phyloP scores from a whole-genome alignment of 2,888 invertebrate genomes.

The Alentia gelatinosa region DNA sequence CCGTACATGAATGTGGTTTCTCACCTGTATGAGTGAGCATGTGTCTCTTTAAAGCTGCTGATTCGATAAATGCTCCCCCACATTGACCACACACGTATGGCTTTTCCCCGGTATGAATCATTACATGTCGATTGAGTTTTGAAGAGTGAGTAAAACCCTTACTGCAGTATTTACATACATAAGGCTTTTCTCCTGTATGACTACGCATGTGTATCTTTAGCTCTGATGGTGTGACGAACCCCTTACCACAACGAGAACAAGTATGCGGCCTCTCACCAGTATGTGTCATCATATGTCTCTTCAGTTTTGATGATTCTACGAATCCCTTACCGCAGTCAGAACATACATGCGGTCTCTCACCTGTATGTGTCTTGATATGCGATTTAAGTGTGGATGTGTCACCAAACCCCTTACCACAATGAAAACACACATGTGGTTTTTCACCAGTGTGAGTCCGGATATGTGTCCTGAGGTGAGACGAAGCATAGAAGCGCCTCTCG shows the following conservation, averaged over 20 bases:
- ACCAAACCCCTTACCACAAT: not conserved
- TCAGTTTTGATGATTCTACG: not conserved
- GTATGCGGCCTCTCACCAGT: not conserved
- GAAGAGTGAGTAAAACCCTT: not conserved
- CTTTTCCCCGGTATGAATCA: not conserved
- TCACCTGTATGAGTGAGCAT: not conserved
- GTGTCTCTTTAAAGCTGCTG: not conserved
- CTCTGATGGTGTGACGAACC: not conserved
- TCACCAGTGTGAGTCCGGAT: constrained; percentile 62
- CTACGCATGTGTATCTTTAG: constrained; percentile 77
- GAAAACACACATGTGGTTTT: not conserved
- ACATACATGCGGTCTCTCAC: not conserved
- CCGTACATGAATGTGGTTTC: not conserved
- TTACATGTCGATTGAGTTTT: not conserved
- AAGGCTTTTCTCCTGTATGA: not conserved
- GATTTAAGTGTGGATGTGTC: not conserved
- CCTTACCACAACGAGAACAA: not conserved
- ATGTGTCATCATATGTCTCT: not conserved
- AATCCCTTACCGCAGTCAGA: not conserved
- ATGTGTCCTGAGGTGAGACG: constrained; percentile 72
- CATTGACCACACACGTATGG: not conserved
- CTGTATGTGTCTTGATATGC: not conserved
- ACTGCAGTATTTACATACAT: not conserved
- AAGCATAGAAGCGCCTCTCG: not conserved
- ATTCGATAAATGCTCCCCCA: not conserved